Evolutionary conservation across 2,797 vertebrate genomes (phyloP).

Genomic region (Sebastes taczanowskii): DNA sequence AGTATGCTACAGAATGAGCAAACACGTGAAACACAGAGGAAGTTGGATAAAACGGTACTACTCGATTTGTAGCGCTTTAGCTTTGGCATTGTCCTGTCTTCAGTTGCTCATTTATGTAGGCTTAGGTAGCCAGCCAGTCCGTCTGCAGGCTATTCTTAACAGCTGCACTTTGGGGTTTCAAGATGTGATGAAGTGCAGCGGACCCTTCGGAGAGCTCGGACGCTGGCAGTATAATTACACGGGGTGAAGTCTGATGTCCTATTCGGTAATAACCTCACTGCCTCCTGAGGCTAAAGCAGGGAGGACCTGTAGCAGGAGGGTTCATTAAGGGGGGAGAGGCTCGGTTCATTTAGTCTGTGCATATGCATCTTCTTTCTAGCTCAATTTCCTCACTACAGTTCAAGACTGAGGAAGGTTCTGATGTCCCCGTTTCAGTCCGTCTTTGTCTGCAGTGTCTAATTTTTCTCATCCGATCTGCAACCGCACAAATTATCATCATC

Average conservation of each 20-base stretch:
- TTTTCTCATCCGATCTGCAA: slow-evolving; percentile 15
- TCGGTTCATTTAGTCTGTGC: slow-evolving; percentile 26
- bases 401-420: not conserved
- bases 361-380: not conserved
- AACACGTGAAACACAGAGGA: not conserved
- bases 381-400: slow-evolving; percentile 4
- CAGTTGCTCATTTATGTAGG: slow-evolving; percentile 11
- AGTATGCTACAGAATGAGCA: not conserved
- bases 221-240: slow-evolving; percentile 66
- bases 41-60: not conserved
- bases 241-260: slow-evolving; percentile 58
- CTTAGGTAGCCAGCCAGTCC: slow-evolving; percentile 20
- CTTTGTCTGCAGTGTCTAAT: not conserved
- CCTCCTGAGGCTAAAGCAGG: slow-evolving; percentile 51
- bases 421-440: not conserved
- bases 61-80: slow-evolving; percentile 1
- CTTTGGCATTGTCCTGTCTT: not conserved
- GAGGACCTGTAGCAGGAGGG: slow-evolving; percentile 28
- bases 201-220: slow-evolving; percentile 54
- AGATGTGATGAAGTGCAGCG: slow-evolving; percentile 59
- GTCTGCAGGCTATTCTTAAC: slow-evolving; percentile 58
- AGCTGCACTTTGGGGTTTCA: slow-evolving; percentile 56
- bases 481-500: not conserved
- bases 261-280: slow-evolving; percentile 59
- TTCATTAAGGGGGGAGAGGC: slow-evolving; percentile 51